These are phyloP conservation scores for Drosophila serrata DNA, from an alignment of 1,140 invertebrate species.

Conservation along the genomic window DNA sequence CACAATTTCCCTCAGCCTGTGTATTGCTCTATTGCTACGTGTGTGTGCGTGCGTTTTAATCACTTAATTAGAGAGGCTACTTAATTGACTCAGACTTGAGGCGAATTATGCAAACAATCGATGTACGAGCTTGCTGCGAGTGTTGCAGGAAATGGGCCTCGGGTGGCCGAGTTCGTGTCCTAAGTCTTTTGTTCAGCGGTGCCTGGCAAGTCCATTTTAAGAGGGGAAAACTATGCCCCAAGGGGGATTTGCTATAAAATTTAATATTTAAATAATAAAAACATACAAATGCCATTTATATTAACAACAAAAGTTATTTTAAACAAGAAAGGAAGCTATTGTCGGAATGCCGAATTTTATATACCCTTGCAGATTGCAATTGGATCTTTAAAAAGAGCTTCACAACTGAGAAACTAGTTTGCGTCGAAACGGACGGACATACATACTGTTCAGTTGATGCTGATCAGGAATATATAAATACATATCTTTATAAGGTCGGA, in stretches of 20 bases:
- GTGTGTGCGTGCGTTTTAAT: constrained; percentile 73
- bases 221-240: neutral
- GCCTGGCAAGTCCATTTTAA: constrained; percentile 11
- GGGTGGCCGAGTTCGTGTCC: constrained; percentile 65
- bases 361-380: too few relatives aligned
- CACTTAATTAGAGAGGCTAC: constrained; percentile 76
- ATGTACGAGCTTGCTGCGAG: constrained; percentile 22
- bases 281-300: neutral
- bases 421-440: too few relatives aligned
- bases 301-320: neutral
- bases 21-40: constrained; percentile 2
- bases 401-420: too few relatives aligned
- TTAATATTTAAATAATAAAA: neutral
- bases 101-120: constrained; percentile 70
- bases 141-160: constrained; percentile 61
- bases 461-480: too few relatives aligned
- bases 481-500: too few relatives aligned
- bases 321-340: too few relatives aligned
- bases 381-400: too few relatives aligned
- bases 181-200: constrained; percentile 73
- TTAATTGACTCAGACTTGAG: constrained; percentile 71
- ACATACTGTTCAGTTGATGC: too few relatives aligned
- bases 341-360: too few relatives aligned
- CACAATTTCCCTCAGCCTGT: constrained; percentile 33
- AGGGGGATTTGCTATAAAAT: neutral